Evolutionary conservation across 2,113 vertebrate genomes (phyloP).

Genomic region (Peromyscus maniculatus): DNA sequence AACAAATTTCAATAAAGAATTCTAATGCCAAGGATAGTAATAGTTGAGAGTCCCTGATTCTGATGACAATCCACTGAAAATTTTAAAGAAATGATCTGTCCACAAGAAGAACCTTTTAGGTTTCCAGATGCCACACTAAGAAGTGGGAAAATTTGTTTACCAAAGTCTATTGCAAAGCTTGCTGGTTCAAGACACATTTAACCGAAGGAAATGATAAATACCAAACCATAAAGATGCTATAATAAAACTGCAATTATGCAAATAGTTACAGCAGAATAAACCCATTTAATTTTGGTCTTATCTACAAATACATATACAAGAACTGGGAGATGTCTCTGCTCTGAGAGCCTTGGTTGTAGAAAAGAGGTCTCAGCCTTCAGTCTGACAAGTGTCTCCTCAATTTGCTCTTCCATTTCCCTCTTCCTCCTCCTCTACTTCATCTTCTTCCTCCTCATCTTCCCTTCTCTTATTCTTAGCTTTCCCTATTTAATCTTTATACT

Average conservation of each 20-base stretch:
- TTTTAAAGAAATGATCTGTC: slow-evolving; percentile 35
- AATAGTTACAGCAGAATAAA: slow-evolving; percentile 78
- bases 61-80: neutral
- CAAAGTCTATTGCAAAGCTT: slow-evolving; percentile 77
- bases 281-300: slow-evolving; percentile 47
- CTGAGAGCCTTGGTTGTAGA: neutral
- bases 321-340: neutral
- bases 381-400: neutral
- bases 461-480: neutral
- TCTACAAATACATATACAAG: slow-evolving; percentile 34
- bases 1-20: slow-evolving; percentile 46
- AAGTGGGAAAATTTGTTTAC: slow-evolving; percentile 68
- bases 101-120: slow-evolving; percentile 60
- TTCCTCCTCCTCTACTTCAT: neutral
- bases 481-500: slow-evolving; percentile 2
- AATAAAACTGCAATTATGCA: slow-evolving; percentile 69
- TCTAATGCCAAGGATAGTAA: slow-evolving; percentile 59
- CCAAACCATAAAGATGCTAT: slow-evolving; percentile 79
- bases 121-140: slow-evolving; percentile 61
- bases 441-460: neutral
- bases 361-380: neutral
- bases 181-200: slow-evolving; percentile 71
- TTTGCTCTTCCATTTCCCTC: neutral
- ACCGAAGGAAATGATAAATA: slow-evolving; percentile 79
- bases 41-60: slow-evolving; percentile 3